phyloP scores from a whole-genome alignment of 2,797 vertebrate species.

The Ispidina lecontei region DNA sequence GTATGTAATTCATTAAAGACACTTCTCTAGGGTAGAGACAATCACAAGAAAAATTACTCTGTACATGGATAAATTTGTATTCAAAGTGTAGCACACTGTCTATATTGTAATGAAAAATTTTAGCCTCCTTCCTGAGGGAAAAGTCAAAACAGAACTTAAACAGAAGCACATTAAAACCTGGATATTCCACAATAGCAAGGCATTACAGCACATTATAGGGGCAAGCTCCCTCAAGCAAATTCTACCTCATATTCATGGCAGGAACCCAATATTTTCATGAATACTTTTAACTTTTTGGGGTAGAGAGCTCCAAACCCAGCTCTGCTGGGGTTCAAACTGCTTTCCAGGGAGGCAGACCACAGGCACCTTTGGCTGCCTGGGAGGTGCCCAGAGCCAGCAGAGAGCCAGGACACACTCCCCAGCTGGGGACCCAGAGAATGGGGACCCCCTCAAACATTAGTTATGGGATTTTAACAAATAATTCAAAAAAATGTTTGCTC shows the following conservation, averaged over 20 bases:
- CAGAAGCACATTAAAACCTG: constrained; percentile 75
- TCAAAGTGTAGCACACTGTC: constrained; percentile 75
- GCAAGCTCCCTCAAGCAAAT: constrained; percentile 37
- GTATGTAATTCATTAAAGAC: constrained; percentile 86
- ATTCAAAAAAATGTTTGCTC: too few species aligned
- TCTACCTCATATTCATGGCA: not conserved
- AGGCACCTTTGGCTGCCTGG: not conserved
- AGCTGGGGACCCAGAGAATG: not conserved
- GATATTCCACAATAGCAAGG: constrained; percentile 72
- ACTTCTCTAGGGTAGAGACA: constrained; percentile 83
- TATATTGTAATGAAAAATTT: constrained; percentile 81
- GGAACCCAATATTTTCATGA: not conserved
- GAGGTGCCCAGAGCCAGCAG: not conserved
- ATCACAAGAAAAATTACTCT: constrained; percentile 82
- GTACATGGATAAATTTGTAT: constrained; percentile 83
- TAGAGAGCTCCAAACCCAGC: not conserved
- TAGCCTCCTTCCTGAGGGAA: constrained; percentile 78
- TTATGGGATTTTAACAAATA: not conserved
- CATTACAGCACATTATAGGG: constrained; percentile 40
- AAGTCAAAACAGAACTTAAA: constrained; percentile 73
- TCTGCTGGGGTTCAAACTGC: too few species aligned
- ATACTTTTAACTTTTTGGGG: constrained; percentile 42
- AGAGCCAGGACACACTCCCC: not conserved
- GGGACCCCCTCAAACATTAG: too few species aligned
- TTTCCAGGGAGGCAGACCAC: not conserved